Conservation (phyloP, 1,140 invertebrate genomes). For the Metaphire vulgaris region DNA sequence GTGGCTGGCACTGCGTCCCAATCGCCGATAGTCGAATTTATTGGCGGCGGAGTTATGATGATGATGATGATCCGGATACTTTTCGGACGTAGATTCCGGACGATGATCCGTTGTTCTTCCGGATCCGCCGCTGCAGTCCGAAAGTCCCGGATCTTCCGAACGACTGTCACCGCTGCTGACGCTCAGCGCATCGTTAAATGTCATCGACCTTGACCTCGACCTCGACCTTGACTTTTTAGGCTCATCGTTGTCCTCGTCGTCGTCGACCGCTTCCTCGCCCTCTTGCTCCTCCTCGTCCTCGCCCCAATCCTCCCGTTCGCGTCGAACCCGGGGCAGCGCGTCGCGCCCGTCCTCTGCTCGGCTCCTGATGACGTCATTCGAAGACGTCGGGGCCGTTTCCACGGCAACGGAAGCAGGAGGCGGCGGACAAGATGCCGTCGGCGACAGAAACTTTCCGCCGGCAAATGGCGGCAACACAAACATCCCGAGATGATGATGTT, state of each 20-base stretch:
- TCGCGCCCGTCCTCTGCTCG: no score
- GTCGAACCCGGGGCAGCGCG: neutral
- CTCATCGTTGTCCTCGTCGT: slow-evolving; percentile 34
- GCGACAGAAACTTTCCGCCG: neutral
- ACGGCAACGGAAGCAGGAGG: neutral
- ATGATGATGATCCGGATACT: neutral
- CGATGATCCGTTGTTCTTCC: neutral
- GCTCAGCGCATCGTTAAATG: neutral
- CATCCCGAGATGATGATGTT: neutral
- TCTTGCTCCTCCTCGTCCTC: slow-evolving; percentile 35
- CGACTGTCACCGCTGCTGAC: neutral
- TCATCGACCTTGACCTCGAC: neutral
- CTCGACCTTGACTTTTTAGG: slow-evolving; percentile 11
- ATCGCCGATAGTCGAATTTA: neutral
- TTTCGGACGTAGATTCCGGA: neutral
- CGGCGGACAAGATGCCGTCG: neutral
- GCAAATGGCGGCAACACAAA: neutral
- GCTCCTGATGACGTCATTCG: neutral
- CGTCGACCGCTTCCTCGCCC: slow-evolving; percentile 30
- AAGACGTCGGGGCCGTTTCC: neutral
- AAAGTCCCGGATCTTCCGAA: neutral
- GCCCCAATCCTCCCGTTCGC: neutral
- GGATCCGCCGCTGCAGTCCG: neutral
- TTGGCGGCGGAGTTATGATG: no score
- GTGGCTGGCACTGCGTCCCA: neutral